These are phyloP conservation scores for Watsonalla binaria DNA, from an alignment of 2,888 invertebrate species.

Conservation along the genomic window DNA sequence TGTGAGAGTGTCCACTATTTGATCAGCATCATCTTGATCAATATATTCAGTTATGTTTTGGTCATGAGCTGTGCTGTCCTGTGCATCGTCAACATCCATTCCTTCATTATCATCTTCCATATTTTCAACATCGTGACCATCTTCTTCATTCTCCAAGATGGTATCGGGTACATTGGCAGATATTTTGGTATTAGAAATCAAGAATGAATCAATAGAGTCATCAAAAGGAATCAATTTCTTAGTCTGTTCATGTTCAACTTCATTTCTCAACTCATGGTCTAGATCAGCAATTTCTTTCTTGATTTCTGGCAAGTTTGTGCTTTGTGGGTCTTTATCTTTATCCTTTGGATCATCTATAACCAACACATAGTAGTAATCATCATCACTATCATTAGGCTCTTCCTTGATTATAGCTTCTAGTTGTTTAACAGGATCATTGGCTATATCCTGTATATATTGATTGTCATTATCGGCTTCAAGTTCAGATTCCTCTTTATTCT, in stretches of 20 bases:
- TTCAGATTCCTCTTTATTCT: constrained; percentile 25
- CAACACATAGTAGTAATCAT: constrained; percentile 70
- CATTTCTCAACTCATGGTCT: constrained; percentile 14
- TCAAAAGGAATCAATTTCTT: constrained; percentile 37
- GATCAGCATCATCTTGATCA: constrained; percentile 15
- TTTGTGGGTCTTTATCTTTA: constrained; percentile 21
- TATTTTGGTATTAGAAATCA: constrained; percentile 54
- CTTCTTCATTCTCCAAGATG: constrained; percentile 67
- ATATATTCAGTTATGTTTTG: constrained; percentile 20
- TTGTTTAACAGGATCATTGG: constrained; percentile 58
- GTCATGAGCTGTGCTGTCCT: constrained; percentile 36
- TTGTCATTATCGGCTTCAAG: constrained; percentile 15
- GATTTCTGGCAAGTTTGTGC: constrained; percentile 6
- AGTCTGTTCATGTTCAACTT: constrained; percentile 10
- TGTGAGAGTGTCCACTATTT: constrained; percentile 25
- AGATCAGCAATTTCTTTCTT: constrained; percentile 19
- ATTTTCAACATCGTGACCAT: constrained; percentile 43
- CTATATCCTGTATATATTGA: constrained; percentile 39
- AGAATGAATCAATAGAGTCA: constrained; percentile 54
- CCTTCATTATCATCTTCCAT: constrained; percentile 17
- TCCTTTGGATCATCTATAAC: constrained; percentile 64
- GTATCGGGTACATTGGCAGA: constrained; percentile 65
- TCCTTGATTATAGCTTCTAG: constrained; percentile 59
- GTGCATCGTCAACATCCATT: constrained; percentile 45
- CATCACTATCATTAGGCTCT: constrained; percentile 65